Base-by-base conservation (phyloP, 2,113 vertebrate genomes). In the Nothobranchius furzeri region DNA sequence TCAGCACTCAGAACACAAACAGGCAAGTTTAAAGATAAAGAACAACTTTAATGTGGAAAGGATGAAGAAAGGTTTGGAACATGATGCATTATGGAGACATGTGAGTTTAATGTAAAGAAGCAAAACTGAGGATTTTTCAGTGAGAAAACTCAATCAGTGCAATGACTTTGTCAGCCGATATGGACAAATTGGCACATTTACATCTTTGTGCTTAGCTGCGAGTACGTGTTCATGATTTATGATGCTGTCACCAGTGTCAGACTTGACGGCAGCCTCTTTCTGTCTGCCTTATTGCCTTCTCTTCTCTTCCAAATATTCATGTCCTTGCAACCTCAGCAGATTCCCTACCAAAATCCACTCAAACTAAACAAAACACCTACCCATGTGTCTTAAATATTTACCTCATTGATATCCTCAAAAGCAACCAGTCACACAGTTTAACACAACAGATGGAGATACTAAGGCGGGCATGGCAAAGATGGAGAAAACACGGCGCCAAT, bases 401-500 rank as follows among this genome's bases (percentile, higher is more conserved):
- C 73, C 61, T 82, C 68, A 36, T 55, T 36, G 63, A 68, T 63
- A 64, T 54, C 57, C 53, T 65, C 53, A 78, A 72, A 75, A 48
- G 73, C 56, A 78, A 85, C 69, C 77, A 76, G 70, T 54, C 17
- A 51, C 75, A 83, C 76, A 77, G 73, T 79, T 83, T 84, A 70
- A 67, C 84, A 83, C 71, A 75, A 70, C 88, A 87, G 84, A 89
- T 84, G 84, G 84, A 76, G 67, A 57, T 47, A 60, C 46, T 58
- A 74, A 68, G 75, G 58, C 64, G 69, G 84, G 36, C 42, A 17
- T 69, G 25, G 70, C 9, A 36, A 58, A 59, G 60, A 74, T 50
- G 17, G 70, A 61, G 68, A 54, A 68, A 61, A 75, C 10, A 42
- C 12, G 58, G 54, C 65, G 15, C 10, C 40, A 54, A 71, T 50